These are phyloP conservation scores for Phyllotis vaccarum DNA, from an alignment of 2,797 vertebrate genomes.

Conservation along the genomic window DNA sequence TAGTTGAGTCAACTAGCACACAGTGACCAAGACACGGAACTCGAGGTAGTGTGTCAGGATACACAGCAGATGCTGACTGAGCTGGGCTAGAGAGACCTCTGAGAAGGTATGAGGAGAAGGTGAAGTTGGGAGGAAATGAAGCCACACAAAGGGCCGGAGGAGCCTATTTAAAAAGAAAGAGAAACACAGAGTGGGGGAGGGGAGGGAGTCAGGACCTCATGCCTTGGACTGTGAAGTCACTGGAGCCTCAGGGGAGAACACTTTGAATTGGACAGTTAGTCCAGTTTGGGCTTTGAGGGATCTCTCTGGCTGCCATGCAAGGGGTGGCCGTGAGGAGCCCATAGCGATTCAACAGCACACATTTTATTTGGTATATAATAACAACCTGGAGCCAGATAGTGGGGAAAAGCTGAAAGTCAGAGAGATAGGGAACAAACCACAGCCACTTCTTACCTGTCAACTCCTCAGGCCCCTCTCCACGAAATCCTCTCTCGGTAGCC, in stretches of 20 bases:
- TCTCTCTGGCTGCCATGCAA: not conserved
- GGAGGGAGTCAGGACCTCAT: not conserved
- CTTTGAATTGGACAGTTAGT: not conserved
- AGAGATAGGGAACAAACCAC: no score
- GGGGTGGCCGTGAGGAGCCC: accelerated
- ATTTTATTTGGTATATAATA: no score
- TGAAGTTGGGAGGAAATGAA: not conserved
- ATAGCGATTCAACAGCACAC: no score
- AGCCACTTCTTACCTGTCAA: no score
- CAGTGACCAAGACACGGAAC: accelerated
- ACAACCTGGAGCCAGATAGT: no score
- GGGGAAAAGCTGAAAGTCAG: no score
- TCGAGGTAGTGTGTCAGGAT: accelerated
- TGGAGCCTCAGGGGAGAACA: not conserved
- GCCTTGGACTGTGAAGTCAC: not conserved
- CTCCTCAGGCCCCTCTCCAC: no score
- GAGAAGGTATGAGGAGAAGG: not conserved
- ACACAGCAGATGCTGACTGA: not conserved
- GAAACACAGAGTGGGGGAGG: no score
- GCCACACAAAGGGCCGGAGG: not conserved
- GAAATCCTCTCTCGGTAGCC: no score
- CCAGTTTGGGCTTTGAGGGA: not conserved
- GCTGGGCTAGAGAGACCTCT: accelerated
- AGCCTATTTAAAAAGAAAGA: not conserved
- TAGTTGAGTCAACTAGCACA: not conserved